Percentiles rank a stretch among this genome's conserved stretches.
Evolutionary conservation across 2,797 vertebrate species (phyloP).

Genomic region (Xerus rutilus): DNA sequence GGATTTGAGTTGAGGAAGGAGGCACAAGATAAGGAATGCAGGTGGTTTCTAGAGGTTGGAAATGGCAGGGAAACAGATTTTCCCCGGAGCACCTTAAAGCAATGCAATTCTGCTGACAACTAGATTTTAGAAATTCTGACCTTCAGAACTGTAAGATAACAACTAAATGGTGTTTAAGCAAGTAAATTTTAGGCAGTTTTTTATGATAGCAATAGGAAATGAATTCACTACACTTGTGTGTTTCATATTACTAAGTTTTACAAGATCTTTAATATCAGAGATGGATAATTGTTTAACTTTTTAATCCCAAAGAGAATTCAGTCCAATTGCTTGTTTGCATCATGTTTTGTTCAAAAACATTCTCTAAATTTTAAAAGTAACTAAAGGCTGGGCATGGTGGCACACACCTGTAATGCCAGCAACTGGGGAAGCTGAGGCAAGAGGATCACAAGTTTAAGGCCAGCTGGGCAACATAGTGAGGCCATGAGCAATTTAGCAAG

Average conservation of each 20-base stretch:
- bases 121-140: slow-evolving; percentile 35
- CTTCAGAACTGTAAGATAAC: background rate
- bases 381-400: too few relatives aligned
- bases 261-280: background rate
- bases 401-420: too few relatives aligned
- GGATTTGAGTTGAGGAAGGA: background rate
- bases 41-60: background rate
- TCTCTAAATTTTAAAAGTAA: slow-evolving; percentile 2
- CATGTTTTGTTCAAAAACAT: slow-evolving; percentile 5
- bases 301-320: background rate
- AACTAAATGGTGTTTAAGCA: background rate
- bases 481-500: too few relatives aligned
- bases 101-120: background rate
- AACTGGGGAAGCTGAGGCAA: too few relatives aligned
- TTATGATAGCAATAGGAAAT: background rate
- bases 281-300: slow-evolving; percentile 21
- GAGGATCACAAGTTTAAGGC: too few relatives aligned
- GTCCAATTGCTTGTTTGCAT: background rate
- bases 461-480: too few relatives aligned
- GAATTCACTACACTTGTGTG: background rate
- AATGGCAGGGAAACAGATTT: background rate
- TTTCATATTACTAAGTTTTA: background rate
- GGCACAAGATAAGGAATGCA: background rate
- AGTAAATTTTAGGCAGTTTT: background rate
- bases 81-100: background rate